Base-by-base conservation (phyloP, 2,888 invertebrate genomes). In the Pecten maximus region DNA sequence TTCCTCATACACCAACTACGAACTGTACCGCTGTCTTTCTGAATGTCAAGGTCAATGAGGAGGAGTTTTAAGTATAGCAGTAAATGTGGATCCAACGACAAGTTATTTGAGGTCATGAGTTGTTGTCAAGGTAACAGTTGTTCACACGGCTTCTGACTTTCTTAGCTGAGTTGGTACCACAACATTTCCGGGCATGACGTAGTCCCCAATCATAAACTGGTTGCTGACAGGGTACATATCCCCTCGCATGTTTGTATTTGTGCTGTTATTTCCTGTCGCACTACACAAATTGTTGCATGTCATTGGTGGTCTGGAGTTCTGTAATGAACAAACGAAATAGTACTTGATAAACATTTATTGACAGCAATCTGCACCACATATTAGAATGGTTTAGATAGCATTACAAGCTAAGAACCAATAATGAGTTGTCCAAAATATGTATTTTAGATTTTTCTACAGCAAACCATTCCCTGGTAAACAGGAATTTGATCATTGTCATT, bases 141-240 rank as follows among this genome's bases (percentile, higher is more conserved):
- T 40, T 87, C 90, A 92, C 48, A 91, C 92, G 40, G 92, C 90
- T 90, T 92, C 92, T 2, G 91, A 90, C 87, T 92, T 92, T 35
- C 91, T 60, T 35, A 89, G 40, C 60, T 90, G 91, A 90, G 90
- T 40, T 88, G 93, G 94, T 60, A 93, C 91, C 10, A 94, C 92
- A 40, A 95, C 93, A 87, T 95, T 95, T 88, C 95, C 95, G 10
- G 96, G 96, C 93, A 95, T 95, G 19, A 98, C 98, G 96, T 98
- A 98, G 96, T 98, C 98, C 89, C 98, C 98, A 95, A 98, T 98
- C 98, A 98, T 98, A 96, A 98, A 97, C 96, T 98, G 98, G 95
- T 98, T 97, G 97, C 98, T 98, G 94, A 98, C 97, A 93, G 98
- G 98, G 95, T 98, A 98, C 96, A 97, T 97, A 86, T 97, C 97